These are phyloP conservation scores for Zoanthus gigantus DNA, from an alignment of 92 coral and sea anemone species.

Conservation along the genomic window DNA sequence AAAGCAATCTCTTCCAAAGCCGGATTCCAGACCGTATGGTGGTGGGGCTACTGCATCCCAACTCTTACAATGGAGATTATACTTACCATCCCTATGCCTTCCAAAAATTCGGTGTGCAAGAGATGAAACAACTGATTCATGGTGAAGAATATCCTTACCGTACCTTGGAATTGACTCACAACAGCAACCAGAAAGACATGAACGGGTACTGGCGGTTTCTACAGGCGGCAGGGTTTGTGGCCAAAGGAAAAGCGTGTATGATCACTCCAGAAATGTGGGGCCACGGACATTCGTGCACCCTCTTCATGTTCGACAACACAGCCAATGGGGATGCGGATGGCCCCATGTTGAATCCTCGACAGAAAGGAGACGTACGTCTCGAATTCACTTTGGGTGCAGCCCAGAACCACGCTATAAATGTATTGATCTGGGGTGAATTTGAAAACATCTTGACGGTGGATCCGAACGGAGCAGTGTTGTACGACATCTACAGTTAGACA, in stretches of 20 bases:
- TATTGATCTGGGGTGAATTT: slow-evolving; percentile 14
- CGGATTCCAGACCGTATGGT: no score
- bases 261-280: slow-evolving; percentile 27
- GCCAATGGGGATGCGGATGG: background rate
- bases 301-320: slow-evolving; percentile 29
- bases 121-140: no score
- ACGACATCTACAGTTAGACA: slow-evolving; percentile 3
- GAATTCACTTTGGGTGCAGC: background rate
- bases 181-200: no score
- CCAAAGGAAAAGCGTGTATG: slow-evolving; percentile 2
- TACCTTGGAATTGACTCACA: no score
- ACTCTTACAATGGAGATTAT: no score
- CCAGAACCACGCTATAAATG: slow-evolving; percentile 1
- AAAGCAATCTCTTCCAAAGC: no score
- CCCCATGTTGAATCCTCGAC: background rate
- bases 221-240: no score
- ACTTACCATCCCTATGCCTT: no score
- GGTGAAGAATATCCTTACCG: no score
- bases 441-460: slow-evolving; percentile 19
- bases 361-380: background rate
- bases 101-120: no score
- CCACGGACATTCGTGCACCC: background rate
- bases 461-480: background rate
- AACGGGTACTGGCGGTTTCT: no score
- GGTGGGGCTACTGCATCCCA: no score